Conservation (phyloP, 2,888 invertebrate genomes). For the Blomia tropicalis region DNA sequence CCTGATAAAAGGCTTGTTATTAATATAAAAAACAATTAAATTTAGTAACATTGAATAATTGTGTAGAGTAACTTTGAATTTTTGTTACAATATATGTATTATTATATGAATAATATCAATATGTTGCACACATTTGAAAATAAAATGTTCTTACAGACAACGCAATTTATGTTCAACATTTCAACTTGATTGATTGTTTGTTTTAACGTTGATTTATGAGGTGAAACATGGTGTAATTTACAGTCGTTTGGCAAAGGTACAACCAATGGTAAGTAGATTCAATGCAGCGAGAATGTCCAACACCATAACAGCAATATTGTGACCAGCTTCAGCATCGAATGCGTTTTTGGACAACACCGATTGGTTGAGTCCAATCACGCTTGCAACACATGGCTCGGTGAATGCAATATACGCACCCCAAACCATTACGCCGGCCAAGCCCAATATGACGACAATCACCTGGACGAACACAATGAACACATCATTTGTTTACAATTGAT, state of each 20-base stretch:
- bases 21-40: too few relatives aligned
- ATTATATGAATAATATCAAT: too few relatives aligned
- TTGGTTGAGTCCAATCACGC: constrained; percentile 13
- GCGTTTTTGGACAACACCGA: constrained; percentile 17
- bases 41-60: too few relatives aligned
- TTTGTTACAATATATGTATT: too few relatives aligned
- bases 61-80: too few relatives aligned
- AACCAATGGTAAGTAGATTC: constrained; percentile 17
- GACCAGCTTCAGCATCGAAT: constrained; percentile 20
- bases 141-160: too few relatives aligned
- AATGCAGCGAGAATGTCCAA: constrained; percentile 21
- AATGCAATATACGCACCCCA: constrained; percentile 24
- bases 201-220: background rate
- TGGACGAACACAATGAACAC: background rate
- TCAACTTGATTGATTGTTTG: background rate
- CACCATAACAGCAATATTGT: constrained; percentile 21
- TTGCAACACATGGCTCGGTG: constrained; percentile 18
- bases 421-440: constrained; percentile 19
- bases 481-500: background rate
- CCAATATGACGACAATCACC: constrained; percentile 17
- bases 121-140: too few relatives aligned
- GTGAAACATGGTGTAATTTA: too few relatives aligned
- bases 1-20: too few relatives aligned
- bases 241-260: constrained; percentile 23
- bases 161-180: too few relatives aligned